Evolutionary conservation across 64 coral and sea anemone species (phyloP), one percentile per base, ranked within the genome.

Genomic region (Montipora efflorescens): DNA sequence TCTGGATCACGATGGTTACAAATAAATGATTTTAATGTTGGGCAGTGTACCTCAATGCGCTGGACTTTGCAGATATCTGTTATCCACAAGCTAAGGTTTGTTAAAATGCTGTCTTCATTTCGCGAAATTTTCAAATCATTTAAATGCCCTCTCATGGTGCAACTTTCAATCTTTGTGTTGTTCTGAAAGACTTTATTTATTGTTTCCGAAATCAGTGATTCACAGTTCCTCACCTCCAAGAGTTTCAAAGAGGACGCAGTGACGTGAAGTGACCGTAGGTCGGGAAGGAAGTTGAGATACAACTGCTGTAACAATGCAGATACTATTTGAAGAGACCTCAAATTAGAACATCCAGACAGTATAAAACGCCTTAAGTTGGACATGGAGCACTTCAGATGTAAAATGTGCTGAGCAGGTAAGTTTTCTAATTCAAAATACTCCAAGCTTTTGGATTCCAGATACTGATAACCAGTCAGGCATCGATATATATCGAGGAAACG

Each of bases 361-460:
- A 18, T 47, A 4, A 84, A 20, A 8, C 23, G 5, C 25, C 81
- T 84, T n/a, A 84, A 68, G 22, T 84, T 68, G 25, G 81, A 59
- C 81, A 84, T 84, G 5, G 81, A 84, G 45, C 81, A 84, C 19
- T 84, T 84, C 15, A 84, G 68, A 47, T 64, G 28, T 7, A 69
- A 16, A 47, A 84, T 84, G 45, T 84, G 64, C 21, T 67, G 61
- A 6, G 81, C 81, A 19, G 81, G 81, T 84, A 84, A n/a, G 61
- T 68, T 64, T 48, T 84, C 59, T 15, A 84, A 47, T 62, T 68
- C 61, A 47, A 67, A 84, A 68, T 67, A 48, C 46, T 84, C 36
- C 81, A 84, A 47, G 81, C 59, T 84, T 36, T 84, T 84, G 12
- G 81, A 84, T 46, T 84, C 81, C 45, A 84, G 81, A 36, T 84